Evolutionary conservation across 2,797 vertebrate species (phyloP).

Genomic region (Triplophysa bombifrons): DNA sequence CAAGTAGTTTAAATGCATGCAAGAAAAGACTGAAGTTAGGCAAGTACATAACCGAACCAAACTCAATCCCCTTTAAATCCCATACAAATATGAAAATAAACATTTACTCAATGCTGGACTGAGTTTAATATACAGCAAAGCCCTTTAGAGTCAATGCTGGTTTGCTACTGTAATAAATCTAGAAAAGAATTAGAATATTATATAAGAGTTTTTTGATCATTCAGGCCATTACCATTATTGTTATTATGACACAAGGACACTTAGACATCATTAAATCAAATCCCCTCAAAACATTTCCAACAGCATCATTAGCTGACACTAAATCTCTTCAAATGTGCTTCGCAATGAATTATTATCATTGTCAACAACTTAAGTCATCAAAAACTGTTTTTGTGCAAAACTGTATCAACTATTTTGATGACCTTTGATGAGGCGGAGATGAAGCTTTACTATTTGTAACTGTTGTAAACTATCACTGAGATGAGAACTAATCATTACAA

Average conservation of each 20-base stretch:
- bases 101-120: conserved; percentile 11
- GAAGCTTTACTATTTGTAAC: conserved; percentile 34
- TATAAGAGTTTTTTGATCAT: conserved; percentile 15
- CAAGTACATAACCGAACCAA: conserved; percentile 40
- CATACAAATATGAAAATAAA: conserved; percentile 5
- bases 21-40: conserved; percentile 40
- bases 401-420: conserved; percentile 43
- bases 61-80: conserved; percentile 35
- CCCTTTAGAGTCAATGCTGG: conserved; percentile 1
- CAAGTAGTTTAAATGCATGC: conserved; percentile 57
- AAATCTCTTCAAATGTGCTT: neutral
- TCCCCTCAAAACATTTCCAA: neutral
- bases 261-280: conserved; percentile 1
- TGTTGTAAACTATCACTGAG: conserved; percentile 40
- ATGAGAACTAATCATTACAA: conserved; percentile 36
- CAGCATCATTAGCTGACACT: conserved; percentile 13
- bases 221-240: neutral
- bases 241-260: conserved; percentile 21
- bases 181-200: neutral
- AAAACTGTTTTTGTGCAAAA: conserved; percentile 47
- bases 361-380: neutral
- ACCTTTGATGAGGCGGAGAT: conserved; percentile 27
- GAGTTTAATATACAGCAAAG: conserved; percentile 2
- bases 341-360: conserved; percentile 20
- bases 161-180: neutral